Conservation (phyloP, 2,113 vertebrate genomes). For the Erythrocercus mccallii region DNA sequence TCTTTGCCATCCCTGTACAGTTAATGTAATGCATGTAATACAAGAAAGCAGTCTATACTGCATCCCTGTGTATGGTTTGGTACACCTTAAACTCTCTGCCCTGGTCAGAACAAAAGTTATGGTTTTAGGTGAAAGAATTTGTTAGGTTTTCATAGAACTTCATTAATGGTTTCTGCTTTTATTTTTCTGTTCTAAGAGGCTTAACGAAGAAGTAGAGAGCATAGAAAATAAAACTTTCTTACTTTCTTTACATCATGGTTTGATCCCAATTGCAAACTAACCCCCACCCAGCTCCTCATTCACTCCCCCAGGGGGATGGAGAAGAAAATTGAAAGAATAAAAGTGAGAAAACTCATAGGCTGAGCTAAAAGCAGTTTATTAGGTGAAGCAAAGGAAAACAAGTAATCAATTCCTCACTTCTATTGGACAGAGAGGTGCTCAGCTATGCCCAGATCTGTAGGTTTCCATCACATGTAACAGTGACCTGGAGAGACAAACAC, state of each 20-base stretch:
- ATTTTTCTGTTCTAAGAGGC: neutral
- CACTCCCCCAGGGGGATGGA: neutral
- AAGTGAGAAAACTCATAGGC: neutral
- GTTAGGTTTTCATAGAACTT: neutral
- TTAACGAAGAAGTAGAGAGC: neutral
- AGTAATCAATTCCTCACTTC: neutral
- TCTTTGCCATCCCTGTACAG: neutral
- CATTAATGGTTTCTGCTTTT: neutral
- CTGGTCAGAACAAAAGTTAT: neutral
- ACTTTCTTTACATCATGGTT: neutral
- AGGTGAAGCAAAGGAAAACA: neutral
- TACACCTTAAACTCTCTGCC: neutral
- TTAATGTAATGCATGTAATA: neutral
- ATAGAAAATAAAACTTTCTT: neutral
- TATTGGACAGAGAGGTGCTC: neutral
- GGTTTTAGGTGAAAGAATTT: neutral
- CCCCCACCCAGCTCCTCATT: accelerated
- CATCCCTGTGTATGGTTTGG: accelerated
- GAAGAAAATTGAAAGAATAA: neutral
- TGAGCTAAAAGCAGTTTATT: neutral
- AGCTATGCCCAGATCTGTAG: neutral
- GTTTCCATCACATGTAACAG: accelerated
- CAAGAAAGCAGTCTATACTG: neutral
- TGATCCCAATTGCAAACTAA: neutral
- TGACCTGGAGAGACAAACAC: neutral